Evolutionary conservation across 2,797 vertebrate species (phyloP).

Genomic region (Rhinella marina): DNA sequence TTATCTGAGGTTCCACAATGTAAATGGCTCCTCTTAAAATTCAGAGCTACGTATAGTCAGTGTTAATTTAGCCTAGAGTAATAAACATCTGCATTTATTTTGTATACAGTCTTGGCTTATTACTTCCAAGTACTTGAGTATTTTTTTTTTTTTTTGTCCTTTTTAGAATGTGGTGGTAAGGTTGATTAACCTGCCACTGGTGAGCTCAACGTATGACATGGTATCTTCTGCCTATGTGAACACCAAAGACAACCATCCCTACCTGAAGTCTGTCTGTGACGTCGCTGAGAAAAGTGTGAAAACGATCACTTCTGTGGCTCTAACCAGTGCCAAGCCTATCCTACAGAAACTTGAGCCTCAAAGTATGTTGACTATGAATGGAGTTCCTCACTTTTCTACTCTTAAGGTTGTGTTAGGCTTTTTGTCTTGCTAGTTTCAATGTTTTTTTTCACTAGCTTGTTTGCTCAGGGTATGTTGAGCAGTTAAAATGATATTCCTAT

Average conservation of each 20-base stretch:
- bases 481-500: too few species aligned
- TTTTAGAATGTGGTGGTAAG: neutral
- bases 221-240: neutral
- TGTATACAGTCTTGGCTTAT: too few species aligned
- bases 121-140: neutral
- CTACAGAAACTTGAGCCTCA: slow-evolving; percentile 48
- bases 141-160: neutral
- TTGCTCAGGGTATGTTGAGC: too few species aligned
- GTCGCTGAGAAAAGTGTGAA: slow-evolving; percentile 53
- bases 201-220: slow-evolving; percentile 30
- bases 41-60: too few species aligned
- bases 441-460: neutral
- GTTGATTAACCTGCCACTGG: slow-evolving; percentile 18
- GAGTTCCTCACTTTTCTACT: too few species aligned
- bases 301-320: slow-evolving; percentile 44
- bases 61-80: too few species aligned
- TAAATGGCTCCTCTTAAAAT: too few species aligned
- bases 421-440: neutral
- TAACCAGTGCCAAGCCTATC: slow-evolving; percentile 26
- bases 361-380: neutral
- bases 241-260: slow-evolving; percentile 59
- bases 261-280: slow-evolving; percentile 43
- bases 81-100: too few species aligned
- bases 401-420: neutral
- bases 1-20: too few species aligned